A percentile compares a stretch with the other conserved stretches of the same genome.
phyloP scores from a whole-genome alignment of 2,888 invertebrate species.

The Cetonia aurata region DNA sequence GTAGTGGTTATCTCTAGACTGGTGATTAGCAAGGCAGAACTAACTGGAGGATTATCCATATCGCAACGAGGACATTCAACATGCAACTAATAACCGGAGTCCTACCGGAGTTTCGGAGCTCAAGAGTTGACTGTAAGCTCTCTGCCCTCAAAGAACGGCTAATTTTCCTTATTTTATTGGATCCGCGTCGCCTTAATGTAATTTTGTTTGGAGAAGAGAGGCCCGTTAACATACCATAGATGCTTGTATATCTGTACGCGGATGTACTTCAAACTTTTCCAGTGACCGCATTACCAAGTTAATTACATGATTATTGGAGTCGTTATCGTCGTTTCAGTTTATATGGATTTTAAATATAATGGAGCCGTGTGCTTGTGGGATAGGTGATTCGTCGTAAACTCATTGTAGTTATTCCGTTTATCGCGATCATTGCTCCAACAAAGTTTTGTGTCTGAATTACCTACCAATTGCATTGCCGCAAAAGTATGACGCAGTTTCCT shows the following conservation, averaged over 20 bases:
- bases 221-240: constrained; percentile 34
- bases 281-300: constrained; percentile 27
- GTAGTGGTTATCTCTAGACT: constrained; percentile 52
- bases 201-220: constrained; percentile 40
- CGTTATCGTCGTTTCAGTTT: constrained; percentile 27
- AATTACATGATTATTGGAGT: constrained; percentile 37
- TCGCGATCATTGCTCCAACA: constrained; percentile 17
- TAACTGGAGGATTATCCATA: constrained; percentile 52
- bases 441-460: background rate
- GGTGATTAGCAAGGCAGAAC: constrained; percentile 54
- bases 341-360: constrained; percentile 41
- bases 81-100: constrained; percentile 43
- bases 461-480: no score
- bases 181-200: constrained; percentile 43
- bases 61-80: constrained; percentile 44
- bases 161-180: constrained; percentile 46
- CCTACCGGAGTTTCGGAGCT: constrained; percentile 40
- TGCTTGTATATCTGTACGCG: constrained; percentile 25
- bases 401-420: constrained; percentile 25
- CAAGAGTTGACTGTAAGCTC: constrained; percentile 42
- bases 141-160: constrained; percentile 44
- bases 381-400: constrained; percentile 21
- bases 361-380: constrained; percentile 15
- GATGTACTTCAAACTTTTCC: constrained; percentile 37
- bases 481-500: no score